Base-by-base conservation (phyloP, 2,113 vertebrate genomes). In the Gnathonemus echidnorhynchus region DNA sequence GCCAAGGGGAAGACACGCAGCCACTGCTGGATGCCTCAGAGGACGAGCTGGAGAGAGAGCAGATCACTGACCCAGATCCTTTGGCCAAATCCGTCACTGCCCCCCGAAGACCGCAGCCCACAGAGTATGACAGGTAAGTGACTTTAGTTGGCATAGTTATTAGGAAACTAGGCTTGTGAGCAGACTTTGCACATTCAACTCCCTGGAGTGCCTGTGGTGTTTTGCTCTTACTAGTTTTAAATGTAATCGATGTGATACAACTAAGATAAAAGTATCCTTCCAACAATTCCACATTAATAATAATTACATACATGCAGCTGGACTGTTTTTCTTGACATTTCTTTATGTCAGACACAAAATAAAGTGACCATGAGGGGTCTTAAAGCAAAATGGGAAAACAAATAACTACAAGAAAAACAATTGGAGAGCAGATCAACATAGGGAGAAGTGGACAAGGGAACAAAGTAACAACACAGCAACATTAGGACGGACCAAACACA, bases 111-210 rank as follows among this genome's bases (percentile, higher is more conserved):
- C 93, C 97, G 1, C 96, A 97, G 90, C 93, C 95, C 90, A 97
- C 96, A 0, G 97, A 98, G 6, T 97, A 96, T 48, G 97, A 97
- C 86, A 95, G 96, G 80, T 87, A 58, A 88, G 45, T 24, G 58
- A 50, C 56, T 62, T 46, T 52, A 62, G 15, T 39, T 42, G 19
- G 39, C 53, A 56, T 42, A 66, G 35, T 88, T 87, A 31, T 31
- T 53, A 48, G 19, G 49, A 17, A 66, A 62, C 52, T 42, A 56
- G 52, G 87, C 21, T 24, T 35, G 53, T 39, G 39, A 42, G 31
- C 19, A 45, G 45, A 45, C 42, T 45, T 46, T 84, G 80, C 39
- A 39, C 7, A 35, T 46, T 83, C 39, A 19, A 19, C 77, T 24
- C 77, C 35, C 42, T 11, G 45, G 83, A 85, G 39, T 48, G 1